Percentiles rank a stretch among this genome's conserved stretches.
Conservation (phyloP, 2,113 vertebrate genomes). For the Pachycephala philippinensis region DNA sequence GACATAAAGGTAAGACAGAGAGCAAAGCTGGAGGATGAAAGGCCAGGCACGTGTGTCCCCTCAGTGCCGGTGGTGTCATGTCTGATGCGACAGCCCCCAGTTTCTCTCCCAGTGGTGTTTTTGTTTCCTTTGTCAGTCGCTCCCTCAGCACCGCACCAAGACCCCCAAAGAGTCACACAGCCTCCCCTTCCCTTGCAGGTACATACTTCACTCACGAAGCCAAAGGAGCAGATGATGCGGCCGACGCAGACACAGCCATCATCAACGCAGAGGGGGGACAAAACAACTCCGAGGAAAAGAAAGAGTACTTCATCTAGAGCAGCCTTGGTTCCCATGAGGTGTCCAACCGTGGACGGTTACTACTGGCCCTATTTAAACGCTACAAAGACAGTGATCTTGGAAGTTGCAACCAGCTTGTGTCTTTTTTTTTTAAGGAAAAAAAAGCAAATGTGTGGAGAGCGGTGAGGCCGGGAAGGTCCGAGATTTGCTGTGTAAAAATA, state of each 20-base stretch:
- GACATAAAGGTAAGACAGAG: conserved; percentile 94
- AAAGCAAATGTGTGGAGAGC: conserved; percentile 65
- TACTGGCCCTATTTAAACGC: conserved; percentile 73
- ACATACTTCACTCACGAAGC: conserved; percentile 99
- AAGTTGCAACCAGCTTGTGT: conserved; percentile 73
- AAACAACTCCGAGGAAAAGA: conserved; percentile 98
- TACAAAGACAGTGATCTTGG: conserved; percentile 74
- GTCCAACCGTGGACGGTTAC: conserved; percentile 75
- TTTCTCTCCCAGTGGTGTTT: neutral
- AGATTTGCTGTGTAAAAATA: conserved; percentile 77
- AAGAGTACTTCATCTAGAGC: conserved; percentile 98
- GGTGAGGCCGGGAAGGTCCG: conserved; percentile 77
- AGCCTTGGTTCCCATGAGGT: conserved; percentile 76
- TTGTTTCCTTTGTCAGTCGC: fast-evolving
- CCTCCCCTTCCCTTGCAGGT: conserved; percentile 75
- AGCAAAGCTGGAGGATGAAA: fast-evolving
- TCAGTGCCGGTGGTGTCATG: fast-evolving
- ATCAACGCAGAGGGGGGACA: conserved; percentile 99
- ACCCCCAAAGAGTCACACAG: neutral
- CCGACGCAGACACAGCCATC: conserved; percentile 98
- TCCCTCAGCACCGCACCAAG: neutral
- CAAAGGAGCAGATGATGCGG: conserved; percentile 97
- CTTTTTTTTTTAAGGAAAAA: conserved; percentile 22
- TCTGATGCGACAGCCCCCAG: fast-evolving
- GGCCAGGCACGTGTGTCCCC: fast-evolving